Evolutionary conservation across 1,140 invertebrate species (phyloP).

Genomic region (Sitodiplosis mosellana): DNA sequence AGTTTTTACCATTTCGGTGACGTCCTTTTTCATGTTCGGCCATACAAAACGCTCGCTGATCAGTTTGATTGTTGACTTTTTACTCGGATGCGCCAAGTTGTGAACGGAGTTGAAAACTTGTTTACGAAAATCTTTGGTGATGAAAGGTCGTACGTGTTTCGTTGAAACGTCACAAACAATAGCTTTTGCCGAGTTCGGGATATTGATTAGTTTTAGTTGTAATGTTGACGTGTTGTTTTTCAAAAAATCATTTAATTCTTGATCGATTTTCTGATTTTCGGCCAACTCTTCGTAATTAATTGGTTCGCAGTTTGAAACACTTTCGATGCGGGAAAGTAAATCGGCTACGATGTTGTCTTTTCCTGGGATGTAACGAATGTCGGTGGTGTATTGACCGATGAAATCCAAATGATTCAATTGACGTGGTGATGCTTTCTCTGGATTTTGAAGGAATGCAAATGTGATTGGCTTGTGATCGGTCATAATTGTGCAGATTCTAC

Average conservation of each 20-base stretch:
- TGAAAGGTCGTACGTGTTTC: slow-evolving; percentile 10
- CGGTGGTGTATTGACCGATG: slow-evolving; percentile 21
- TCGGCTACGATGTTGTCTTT: slow-evolving; percentile 19
- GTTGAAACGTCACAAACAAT: slow-evolving; percentile 9
- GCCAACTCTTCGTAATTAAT: slow-evolving; percentile 8
- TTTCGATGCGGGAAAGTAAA: slow-evolving; percentile 13
- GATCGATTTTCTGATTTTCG: slow-evolving; percentile 8
- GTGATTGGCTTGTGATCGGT: slow-evolving; percentile 25
- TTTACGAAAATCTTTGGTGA: slow-evolving; percentile 9
- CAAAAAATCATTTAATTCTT: slow-evolving; percentile 8
- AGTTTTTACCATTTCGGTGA: slow-evolving; percentile 8
- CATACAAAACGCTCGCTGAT: slow-evolving; percentile 11
- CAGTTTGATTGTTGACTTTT: slow-evolving; percentile 6
- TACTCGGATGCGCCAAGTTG: slow-evolving; percentile 12
- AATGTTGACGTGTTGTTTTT: slow-evolving; percentile 2
- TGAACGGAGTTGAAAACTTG: slow-evolving; percentile 13
- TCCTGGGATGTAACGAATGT: slow-evolving; percentile 21
- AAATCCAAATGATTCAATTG: slow-evolving; percentile 18
- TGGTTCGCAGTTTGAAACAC: slow-evolving; percentile 3
- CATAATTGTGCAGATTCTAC: slow-evolving; percentile 15
- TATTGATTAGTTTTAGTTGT: background rate
- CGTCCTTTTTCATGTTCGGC: slow-evolving; percentile 11
- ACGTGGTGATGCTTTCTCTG: slow-evolving; percentile 12
- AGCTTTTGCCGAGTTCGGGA: slow-evolving; percentile 2
- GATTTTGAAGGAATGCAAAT: slow-evolving; percentile 14